Percentiles rank a stretch among this genome's conserved stretches.
These are phyloP conservation scores for Sesia bembeciformis DNA, from an alignment of 2,888 invertebrate species.

Conservation along the genomic window DNA sequence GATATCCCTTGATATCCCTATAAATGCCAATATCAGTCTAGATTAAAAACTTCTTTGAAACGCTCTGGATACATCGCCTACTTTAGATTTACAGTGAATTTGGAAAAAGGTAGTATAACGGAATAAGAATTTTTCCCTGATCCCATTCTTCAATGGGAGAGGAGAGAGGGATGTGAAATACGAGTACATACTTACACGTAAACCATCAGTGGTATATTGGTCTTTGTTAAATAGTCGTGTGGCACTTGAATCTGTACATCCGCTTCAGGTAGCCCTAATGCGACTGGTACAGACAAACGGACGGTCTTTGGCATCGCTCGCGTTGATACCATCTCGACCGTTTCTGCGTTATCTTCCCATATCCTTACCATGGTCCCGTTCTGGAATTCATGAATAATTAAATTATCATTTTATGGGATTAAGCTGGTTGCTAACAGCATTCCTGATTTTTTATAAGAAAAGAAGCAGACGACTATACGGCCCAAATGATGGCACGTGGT, in stretches of 20 bases:
- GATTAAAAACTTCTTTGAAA: too few species aligned
- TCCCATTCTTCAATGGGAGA: too few species aligned
- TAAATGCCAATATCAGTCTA: too few species aligned
- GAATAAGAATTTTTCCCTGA: too few species aligned
- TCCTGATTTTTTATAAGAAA: neutral
- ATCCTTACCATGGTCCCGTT: constrained; percentile 41
- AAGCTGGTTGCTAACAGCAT: too few species aligned
- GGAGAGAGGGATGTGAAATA: neutral
- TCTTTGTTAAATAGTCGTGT: constrained; percentile 78
- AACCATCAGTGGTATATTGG: constrained; percentile 87
- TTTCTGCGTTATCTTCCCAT: constrained; percentile 81
- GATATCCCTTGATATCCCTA: too few species aligned
- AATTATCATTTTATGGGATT: neutral
- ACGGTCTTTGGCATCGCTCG: constrained; percentile 74
- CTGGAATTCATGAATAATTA: constrained; percentile 24
- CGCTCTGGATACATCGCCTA: too few species aligned
- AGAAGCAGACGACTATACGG: neutral
- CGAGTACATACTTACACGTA: constrained; percentile 80
- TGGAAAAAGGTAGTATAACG: too few species aligned
- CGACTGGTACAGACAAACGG: constrained; percentile 77
- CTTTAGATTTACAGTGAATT: too few species aligned
- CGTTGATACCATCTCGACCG: constrained; percentile 59
- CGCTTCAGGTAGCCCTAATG: constrained; percentile 77
- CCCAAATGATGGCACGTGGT: neutral
- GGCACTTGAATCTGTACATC: constrained; percentile 85